Evolutionary conservation across 2,888 invertebrate species (phyloP), one percentile per base, ranked within the genome.

Genomic region (Oegoconia quadripuncta): DNA sequence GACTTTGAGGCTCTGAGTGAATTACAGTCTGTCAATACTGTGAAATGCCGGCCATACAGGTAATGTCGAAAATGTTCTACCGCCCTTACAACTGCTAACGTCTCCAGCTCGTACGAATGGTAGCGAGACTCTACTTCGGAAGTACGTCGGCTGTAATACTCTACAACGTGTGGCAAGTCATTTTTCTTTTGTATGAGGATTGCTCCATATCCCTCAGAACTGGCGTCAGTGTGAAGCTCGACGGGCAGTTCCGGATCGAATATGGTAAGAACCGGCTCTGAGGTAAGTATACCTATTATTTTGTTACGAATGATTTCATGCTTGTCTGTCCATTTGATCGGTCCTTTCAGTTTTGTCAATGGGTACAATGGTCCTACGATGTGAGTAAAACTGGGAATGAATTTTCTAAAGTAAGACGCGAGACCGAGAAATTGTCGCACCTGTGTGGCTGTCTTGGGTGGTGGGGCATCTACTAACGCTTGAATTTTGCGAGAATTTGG

Each of bases 161-260:
- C n/a, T 1, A 52, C 34, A 0, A 40, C 42, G 4, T 50, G 41
- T 1, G 23, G 39, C 0, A 31, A 5, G 1, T 18, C 22, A 5
- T 44, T 9, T 1, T 27, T 18, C 2, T 12, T 43, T 15, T 56
- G 56, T 0, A 46, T 3, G 0, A 53, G 25, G 0, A 53, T 18
- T 0, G 54, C 56, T 2, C 62, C 59, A 13, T 31, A 55, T 0
- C 55, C 56, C 0, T 53, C 26, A 7, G 42, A 33, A 23, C 62
- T 62, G 1, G 59, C 57, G n/a, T 62, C 62, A 0, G 59, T 55
- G 8, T 42, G 34, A 0, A 62, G 20, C 23, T 54, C 46, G 0
- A 44, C 49, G 0, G 49, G 44, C 12, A 12, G 15, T 0, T 23
- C 37, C 27, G 46, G 48, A 9, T 42, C 32, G 18, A 54, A 61